phyloP scores from a whole-genome alignment of 1,140 invertebrate species.

The Drosophila baimaii region DNA sequence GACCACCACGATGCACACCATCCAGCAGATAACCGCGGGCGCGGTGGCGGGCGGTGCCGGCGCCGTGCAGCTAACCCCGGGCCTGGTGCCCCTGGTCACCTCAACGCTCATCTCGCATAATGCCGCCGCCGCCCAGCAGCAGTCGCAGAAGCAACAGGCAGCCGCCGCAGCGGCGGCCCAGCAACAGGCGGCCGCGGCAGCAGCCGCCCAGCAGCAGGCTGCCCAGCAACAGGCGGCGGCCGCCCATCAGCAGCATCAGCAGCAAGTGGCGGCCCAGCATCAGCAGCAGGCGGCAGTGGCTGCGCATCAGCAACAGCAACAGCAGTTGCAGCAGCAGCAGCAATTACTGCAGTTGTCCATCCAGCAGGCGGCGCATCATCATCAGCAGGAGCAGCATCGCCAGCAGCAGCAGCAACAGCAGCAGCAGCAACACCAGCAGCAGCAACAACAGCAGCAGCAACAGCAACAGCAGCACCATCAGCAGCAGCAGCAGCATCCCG shows the following conservation, averaged over 20 bases:
- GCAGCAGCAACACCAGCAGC: slow-evolving; percentile 63
- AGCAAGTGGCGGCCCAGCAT: slow-evolving; percentile 72
- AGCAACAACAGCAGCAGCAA: slow-evolving; percentile 68
- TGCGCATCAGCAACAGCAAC: slow-evolving; percentile 67
- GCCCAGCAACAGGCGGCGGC: slow-evolving; percentile 65
- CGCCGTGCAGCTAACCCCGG: slow-evolving; percentile 77
- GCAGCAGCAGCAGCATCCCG: slow-evolving; percentile 52
- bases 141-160: slow-evolving; percentile 73
- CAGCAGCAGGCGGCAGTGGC: slow-evolving; percentile 68
- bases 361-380: slow-evolving; percentile 78
- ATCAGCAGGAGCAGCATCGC: slow-evolving; percentile 70
- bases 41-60: slow-evolving; percentile 69
- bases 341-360: slow-evolving; percentile 74
- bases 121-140: slow-evolving; percentile 64
- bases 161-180: slow-evolving; percentile 62
- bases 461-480: slow-evolving; percentile 65
- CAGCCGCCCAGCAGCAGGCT: slow-evolving; percentile 65
- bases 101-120: slow-evolving; percentile 82
- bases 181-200: slow-evolving; percentile 65
- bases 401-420: slow-evolving; percentile 73
- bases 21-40: slow-evolving; percentile 81
- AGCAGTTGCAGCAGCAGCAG: slow-evolving; percentile 68
- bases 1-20: slow-evolving; percentile 82
- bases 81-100: slow-evolving; percentile 78
- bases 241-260: slow-evolving; percentile 72